Evolutionary conservation across 2,113 vertebrate species (phyloP), one percentile per base, ranked within the genome.

Genomic region (Athene noctua): DNA sequence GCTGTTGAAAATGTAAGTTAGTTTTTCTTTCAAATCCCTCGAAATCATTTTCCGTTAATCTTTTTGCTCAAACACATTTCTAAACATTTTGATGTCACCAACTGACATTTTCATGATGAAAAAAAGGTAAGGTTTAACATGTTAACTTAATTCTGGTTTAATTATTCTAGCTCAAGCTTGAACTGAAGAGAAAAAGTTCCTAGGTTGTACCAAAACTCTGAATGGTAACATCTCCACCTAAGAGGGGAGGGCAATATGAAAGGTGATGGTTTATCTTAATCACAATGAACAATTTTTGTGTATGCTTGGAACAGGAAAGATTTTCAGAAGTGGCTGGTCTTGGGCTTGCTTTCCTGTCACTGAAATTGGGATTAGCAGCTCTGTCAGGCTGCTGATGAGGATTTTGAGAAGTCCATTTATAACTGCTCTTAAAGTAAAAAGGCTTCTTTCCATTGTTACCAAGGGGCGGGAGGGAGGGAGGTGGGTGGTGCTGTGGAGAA

Each of bases 391-490:
- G 46, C 36, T 66, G 83, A 0, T 47, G 54, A 61, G 40, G 15
- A 8, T 12, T 36, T 40, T 25, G 25, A 83, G 68, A 70, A 92
- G 22, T 20, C 59, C 34, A 23, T 80, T 77, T 46, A 46, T 10
- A 61, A 9, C 6, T 26, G 15, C 16, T 63, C 10, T 59, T 22
- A 21, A 62, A 54, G 44, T 3, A 17, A 51, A 78, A 67, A 17
- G 25, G 17, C 36, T 78, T 49, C 55, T 74, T 86, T 72, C 51
- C 38, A 29, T 20, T 57, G 57, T 20, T 52, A 4, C 47, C 3
- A 9, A 0, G 0, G 8, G 16, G n/a, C n/a, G n/a, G n/a, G n/a
- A n/a, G n/a, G n/a, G 27, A 23, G 30, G 20, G 6, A 72, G 59
- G 38, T 8, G 8, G 40, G 36, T 0, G 3, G 40, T 78, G 22